A percentile compares a stretch with the other conserved stretches of the same genome.
phyloP scores from a whole-genome alignment of 2,797 vertebrate species.

The Mus minutoides region DNA sequence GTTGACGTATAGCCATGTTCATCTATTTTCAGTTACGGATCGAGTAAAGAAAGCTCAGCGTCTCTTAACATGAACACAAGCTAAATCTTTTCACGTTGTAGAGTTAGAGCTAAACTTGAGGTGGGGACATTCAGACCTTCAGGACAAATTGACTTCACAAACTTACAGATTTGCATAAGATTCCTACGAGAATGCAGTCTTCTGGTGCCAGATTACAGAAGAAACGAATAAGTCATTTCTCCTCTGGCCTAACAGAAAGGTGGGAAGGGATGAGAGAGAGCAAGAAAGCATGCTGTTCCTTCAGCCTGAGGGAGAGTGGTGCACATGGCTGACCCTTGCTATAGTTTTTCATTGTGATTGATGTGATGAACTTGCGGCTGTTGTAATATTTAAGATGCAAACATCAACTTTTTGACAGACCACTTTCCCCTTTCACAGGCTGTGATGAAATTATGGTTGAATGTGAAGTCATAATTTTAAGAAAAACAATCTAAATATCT shows the following conservation, averaged over 20 bases:
- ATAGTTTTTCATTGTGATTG: constrained; percentile 19
- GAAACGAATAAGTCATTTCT: background rate
- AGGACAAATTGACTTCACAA: background rate
- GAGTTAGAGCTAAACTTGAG: background rate
- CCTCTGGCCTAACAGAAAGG: background rate
- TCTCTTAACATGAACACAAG: background rate
- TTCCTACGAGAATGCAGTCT: background rate
- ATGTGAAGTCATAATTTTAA: constrained; percentile 30
- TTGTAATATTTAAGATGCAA: constrained; percentile 28
- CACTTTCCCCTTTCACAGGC: background rate
- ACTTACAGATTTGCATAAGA: constrained; percentile 29
- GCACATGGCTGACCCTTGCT: background rate
- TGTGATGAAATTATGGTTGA: background rate
- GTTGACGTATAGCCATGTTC: background rate
- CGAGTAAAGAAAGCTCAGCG: background rate
- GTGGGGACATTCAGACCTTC: background rate
- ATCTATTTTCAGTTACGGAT: background rate
- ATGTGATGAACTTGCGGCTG: background rate
- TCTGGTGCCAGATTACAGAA: constrained; percentile 26
- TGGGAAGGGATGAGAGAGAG: background rate
- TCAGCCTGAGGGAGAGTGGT: background rate
- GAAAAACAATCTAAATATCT: constrained; percentile 39
- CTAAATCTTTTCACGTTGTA: constrained; percentile 28
- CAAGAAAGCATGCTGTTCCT: background rate
- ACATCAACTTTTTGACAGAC: background rate